Evolutionary conservation across 2,113 vertebrate genomes (phyloP), one percentile per base, ranked within the genome.

Genomic region (Piaya cayana): DNA sequence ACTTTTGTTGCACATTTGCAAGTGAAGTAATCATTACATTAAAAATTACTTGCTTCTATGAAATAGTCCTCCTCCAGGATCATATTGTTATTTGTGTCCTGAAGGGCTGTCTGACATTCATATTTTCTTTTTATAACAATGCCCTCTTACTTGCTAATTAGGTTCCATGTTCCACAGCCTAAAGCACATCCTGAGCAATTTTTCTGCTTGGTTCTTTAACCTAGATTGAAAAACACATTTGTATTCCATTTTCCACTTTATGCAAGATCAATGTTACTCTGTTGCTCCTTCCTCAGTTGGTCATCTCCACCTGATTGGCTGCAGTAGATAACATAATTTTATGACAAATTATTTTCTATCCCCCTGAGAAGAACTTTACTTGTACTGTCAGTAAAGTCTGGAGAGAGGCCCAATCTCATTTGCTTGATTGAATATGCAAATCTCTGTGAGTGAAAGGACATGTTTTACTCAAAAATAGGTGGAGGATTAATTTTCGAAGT

Each of bases 341-440:
- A 7, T 92, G 67, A 74, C 20, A 90, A 95, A 93, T 93, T 74
- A 63, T 83, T 43, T 90, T 85, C 56, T 59, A 62, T 9, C 32
- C 45, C 83, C 72, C 29, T 71, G 42, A 34, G 85, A 95, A 86
- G 63, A 94, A 63, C 39, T 87, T 82, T 21, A 18, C 49, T 92
- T 58, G 52, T 36, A 50, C 63, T 94, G 92, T 56, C 82, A 86
- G 29, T 49, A 37, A 83, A 92, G 82, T 86, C 63, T 94, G 96
- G 84, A 95, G 50, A 77, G 29, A 8, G 16, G 50, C 84, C 87
- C 55, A 91, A 80, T 80, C 70, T 91, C 70, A 92, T 96, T 95
- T 95, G 29, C 36, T 88, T 94, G 71, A 70, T n/a, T 95, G 60
- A 72, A 95, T 94, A 63, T 67, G 37, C 77, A 94, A 95, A 93